phyloP scores from a whole-genome alignment of 2,797 vertebrate genomes.

The Acanthurus lineatus region DNA sequence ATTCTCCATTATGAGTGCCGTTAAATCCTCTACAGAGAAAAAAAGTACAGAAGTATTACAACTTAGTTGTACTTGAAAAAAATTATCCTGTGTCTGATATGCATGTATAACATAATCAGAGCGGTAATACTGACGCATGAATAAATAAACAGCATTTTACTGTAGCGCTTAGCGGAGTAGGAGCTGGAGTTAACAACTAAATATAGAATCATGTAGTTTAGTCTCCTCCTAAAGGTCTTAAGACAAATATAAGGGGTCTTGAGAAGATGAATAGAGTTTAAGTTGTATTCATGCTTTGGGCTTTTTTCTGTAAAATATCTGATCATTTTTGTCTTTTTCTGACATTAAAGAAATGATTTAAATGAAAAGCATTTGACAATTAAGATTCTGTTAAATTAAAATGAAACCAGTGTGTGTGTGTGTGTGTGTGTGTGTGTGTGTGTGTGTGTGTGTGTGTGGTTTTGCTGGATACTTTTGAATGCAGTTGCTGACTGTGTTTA shows the following conservation, averaged over 20 bases:
- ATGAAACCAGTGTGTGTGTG: not conserved
- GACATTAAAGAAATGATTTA: not conserved
- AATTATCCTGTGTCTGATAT: no score
- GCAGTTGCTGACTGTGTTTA: conserved; percentile 35
- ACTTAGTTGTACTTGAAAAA: no score
- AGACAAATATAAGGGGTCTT: not conserved
- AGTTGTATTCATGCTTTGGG: not conserved
- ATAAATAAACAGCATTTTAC: not conserved
- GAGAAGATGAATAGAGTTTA: not conserved
- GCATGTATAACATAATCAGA: no score
- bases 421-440: conserved; percentile 5
- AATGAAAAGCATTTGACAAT: not conserved
- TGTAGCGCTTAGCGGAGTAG: not conserved
- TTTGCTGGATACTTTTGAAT: conserved; percentile 4
- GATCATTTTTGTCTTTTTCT: not conserved
- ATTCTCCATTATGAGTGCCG: not conserved
- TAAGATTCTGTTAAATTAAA: not conserved
- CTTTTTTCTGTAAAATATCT: not conserved
- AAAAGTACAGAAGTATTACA: no score
- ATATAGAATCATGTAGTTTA: not conserved
- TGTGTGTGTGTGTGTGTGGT: not conserved
- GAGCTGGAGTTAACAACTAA: not conserved
- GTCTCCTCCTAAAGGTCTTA: not conserved
- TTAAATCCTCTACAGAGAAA: not conserved
- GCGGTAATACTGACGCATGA: no score